These are phyloP conservation scores for Isaurus tuberculatus DNA, from an alignment of 92 coral and sea anemone genomes.

Conservation along the genomic window DNA sequence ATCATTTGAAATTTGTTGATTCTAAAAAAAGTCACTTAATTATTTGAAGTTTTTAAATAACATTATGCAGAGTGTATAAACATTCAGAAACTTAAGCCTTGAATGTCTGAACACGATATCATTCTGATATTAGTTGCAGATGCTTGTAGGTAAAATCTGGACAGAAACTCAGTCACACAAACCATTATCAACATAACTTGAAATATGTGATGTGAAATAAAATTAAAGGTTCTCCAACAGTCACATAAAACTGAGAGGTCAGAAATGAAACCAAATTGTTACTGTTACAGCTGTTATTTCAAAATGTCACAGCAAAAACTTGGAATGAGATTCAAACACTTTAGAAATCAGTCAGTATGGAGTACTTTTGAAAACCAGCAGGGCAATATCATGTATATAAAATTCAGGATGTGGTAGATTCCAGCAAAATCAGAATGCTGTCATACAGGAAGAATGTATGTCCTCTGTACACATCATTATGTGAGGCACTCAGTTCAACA, in stretches of 20 bases:
- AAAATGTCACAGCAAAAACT: constrained; percentile 20
- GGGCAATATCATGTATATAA: constrained; percentile 10
- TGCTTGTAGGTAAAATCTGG: background rate
- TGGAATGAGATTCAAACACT: background rate
- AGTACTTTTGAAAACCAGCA: background rate
- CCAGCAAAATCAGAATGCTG: constrained; percentile 3
- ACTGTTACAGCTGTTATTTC: constrained; percentile 6
- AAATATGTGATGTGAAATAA: background rate
- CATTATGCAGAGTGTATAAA: background rate
- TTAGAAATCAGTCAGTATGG: background rate
- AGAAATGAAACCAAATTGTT: constrained; percentile 11
- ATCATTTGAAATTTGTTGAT: constrained; percentile 9
- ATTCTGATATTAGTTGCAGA: background rate
- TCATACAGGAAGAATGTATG: constrained; percentile 24
- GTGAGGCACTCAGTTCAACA: constrained; percentile 33
- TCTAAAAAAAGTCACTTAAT: background rate
- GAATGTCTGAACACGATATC: background rate
- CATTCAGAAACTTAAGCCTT: background rate
- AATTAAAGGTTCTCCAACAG: background rate
- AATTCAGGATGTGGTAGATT: background rate
- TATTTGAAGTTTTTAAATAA: background rate
- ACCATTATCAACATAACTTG: background rate
- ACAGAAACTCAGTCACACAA: constrained; percentile 5
- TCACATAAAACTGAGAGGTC: constrained; percentile 18
- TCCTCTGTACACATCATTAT: constrained; percentile 39